Base-by-base conservation (phyloP, 1,140 invertebrate genomes). In the Cotesia typhae region DNA sequence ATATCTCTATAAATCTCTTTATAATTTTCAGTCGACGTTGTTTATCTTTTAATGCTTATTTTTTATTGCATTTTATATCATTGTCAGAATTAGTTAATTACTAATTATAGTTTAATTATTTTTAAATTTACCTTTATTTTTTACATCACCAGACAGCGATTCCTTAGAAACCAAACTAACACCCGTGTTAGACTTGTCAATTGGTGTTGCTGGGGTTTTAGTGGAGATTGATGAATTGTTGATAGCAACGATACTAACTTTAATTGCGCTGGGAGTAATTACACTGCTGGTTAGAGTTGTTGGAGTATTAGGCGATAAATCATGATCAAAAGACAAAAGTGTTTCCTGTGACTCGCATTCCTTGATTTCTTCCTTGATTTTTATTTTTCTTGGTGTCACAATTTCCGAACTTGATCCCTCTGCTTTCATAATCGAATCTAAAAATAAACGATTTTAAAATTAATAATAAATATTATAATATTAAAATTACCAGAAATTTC, bases 321-420 rank as follows among this genome's bases (percentile, higher is more conserved):
- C 63, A 14, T 63, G 5, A 20, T 66, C 51, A 17, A 77, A 60
- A n/a, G 75, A 74, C 67, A 77, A 61, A 61, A 78, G 74, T 66
- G 77, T 76, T 41, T n/a, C 14, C 36, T 36, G 71, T 71, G 37
- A 57, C 47, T 47, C 38, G 53, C 70, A 14, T 53, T 80, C 74
- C 82, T 85, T 38, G 81, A 73, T 59, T 47, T 87, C 85, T 78
- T 87, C 84, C 75, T 87, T 86, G 14, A 87, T 81, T 77, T 84
- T 85, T 75, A 85, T 80, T 78, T 83, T 85, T 67, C 84, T 83
- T 64, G 81, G 80, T 3, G 82, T 71, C 14, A 79, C 59, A 67
- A 70, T 78, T 9, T 78, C 74, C 17, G 82, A 78, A 59, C 78
- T 78, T 74, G 79, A 81, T 65, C 81, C 81, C 75, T 86, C 84